Evolutionary conservation across 2,113 vertebrate species (phyloP), one percentile per base, ranked within the genome.

Genomic region (Cheilinus undulatus): DNA sequence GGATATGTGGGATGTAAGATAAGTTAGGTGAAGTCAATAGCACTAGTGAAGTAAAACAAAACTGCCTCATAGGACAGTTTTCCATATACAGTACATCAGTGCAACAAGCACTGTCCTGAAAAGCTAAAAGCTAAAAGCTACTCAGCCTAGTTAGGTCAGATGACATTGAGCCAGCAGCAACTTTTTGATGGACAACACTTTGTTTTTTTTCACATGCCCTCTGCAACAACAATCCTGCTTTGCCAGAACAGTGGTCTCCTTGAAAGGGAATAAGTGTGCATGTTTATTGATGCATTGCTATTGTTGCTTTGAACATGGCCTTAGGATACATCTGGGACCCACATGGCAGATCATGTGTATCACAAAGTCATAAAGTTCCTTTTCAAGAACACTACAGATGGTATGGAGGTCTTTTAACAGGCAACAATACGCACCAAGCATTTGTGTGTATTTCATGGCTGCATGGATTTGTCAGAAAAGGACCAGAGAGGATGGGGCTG

Each of bases 351-450:
- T 57, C 57, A 60, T 4, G 19, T 58, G 49, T 11, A 64, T 58
- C 49, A 32, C 60, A 49, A 82, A 73, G 72, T 46, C 69, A 63
- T 77, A 61, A 74, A 75, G 58, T 28, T 82, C 79, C 20, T 48
- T 26, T 66, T 62, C 34, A 53, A 69, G 60, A 77, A 77, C 23
- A 60, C 49, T 82, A 65, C 72, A 80, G 79, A 83, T 78, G 75
- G 69, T 69, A 28, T 34, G 69, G 73, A 49, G 66, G 63, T 66
- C 23, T 71, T 84, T 80, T 63, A 72, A 61, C 13, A 38, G 30
- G 24, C 46, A 2, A 61, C 52, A 45, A 79, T 64, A 53, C 22
- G 23, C 60, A 67, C 24, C 11, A 19, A 30, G 30, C 40, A 45
- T 30, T 42, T 73, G 59, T 51, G 15, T 68, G 32, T 11, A 27